Percentiles rank a stretch among this genome's conserved stretches.
These are phyloP conservation scores for Ornithorhynchus anatinus DNA, from an alignment of 2,113 vertebrate species.

Conservation along the genomic window DNA sequence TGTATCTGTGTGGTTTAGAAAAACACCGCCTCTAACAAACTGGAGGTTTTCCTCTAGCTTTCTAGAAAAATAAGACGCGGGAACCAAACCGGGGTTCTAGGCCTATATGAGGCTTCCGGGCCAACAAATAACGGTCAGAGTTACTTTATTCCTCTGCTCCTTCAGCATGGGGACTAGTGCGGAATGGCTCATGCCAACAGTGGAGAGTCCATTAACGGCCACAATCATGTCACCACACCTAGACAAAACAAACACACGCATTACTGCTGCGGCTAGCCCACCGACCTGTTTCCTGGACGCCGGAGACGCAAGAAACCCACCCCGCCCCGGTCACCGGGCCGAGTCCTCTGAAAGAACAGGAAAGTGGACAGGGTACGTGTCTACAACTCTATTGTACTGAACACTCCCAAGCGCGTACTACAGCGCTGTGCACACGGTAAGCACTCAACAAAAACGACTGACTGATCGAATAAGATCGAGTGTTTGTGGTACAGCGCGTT, in stretches of 20 bases:
- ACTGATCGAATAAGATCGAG: no score
- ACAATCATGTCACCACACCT: constrained; percentile 99
- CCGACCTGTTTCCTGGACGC: no score
- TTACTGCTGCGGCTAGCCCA: no score
- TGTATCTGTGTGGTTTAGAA: constrained; percentile 41
- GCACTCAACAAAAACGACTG: no score
- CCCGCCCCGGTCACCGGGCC: no score
- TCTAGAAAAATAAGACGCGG: constrained; percentile 26
- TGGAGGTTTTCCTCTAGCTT: constrained; percentile 45
- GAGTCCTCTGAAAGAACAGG: no score
- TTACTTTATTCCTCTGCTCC: constrained; percentile 95
- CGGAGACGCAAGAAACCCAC: no score
- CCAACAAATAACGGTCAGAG: constrained; percentile 95
- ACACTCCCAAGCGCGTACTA: no score
- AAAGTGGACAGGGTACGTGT: no score
- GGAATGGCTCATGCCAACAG: constrained; percentile 96
- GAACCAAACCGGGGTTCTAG: not conserved
- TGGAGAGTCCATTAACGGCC: constrained; percentile 92
- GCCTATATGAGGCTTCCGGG: constrained; percentile 90
- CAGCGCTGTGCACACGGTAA: no score
- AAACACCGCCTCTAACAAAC: not conserved
- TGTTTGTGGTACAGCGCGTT: no score
- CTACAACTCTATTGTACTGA: no score
- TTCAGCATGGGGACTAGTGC: constrained; percentile 97
- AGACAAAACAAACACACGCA: constrained; percentile 15